Percentiles rank a stretch among this genome's conserved stretches.
These are phyloP conservation scores for Lutraria rhynchaena DNA, from an alignment of 1,140 invertebrate genomes.

Conservation along the genomic window DNA sequence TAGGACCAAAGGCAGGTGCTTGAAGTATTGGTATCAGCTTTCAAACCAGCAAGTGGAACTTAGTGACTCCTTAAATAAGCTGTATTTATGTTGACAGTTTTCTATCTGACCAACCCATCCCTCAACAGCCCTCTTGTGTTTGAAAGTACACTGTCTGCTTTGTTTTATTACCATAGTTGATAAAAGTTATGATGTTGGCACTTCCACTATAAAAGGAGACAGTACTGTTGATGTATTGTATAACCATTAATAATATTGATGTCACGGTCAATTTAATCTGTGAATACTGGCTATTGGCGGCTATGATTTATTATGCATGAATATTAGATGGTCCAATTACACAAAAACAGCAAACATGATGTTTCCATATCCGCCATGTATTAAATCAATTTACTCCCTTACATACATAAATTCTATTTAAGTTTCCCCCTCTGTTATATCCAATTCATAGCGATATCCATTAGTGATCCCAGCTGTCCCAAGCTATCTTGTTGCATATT, in stretches of 20 bases:
- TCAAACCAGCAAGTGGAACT: too few relatives aligned
- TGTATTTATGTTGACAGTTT: too few relatives aligned
- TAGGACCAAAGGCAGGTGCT: too few relatives aligned
- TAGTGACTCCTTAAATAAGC: too few relatives aligned
- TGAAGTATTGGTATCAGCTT: too few relatives aligned
- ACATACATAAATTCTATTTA: background rate
- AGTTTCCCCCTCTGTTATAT: slow-evolving; percentile 1
- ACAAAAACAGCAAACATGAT: background rate
- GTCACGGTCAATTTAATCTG: background rate
- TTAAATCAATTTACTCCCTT: background rate
- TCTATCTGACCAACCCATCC: too few relatives aligned
- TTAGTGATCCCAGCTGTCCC: slow-evolving; percentile 10
- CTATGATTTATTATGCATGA: background rate
- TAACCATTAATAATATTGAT: background rate
- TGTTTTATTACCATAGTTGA: too few relatives aligned
- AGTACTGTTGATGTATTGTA: too few relatives aligned
- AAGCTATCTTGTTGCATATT: slow-evolving; percentile 17
- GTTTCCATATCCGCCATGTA: background rate
- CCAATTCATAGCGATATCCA: slow-evolving; percentile 31
- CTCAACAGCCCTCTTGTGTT: too few relatives aligned
- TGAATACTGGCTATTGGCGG: background rate
- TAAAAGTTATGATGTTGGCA: too few relatives aligned
- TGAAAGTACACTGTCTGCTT: too few relatives aligned
- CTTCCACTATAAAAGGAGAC: too few relatives aligned
- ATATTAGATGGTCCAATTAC: background rate